Conservation (phyloP, 2,113 vertebrate species). For the Macrotis lagotis region DNA sequence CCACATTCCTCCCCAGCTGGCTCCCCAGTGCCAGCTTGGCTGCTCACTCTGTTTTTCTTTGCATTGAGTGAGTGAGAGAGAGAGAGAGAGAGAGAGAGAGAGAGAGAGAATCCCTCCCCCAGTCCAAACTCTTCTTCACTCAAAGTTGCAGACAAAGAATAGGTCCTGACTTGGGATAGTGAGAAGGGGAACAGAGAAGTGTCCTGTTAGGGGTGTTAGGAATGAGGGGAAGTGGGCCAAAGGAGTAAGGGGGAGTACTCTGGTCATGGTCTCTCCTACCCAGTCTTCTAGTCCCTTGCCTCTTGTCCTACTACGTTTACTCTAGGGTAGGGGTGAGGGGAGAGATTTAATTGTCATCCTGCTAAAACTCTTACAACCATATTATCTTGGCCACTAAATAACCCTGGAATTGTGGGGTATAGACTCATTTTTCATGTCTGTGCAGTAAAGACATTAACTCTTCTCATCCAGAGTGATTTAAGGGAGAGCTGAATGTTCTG, state of each 20-base stretch:
- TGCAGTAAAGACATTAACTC: not conserved
- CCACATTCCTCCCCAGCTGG: not conserved
- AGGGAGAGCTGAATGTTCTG: not conserved
- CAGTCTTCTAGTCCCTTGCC: not conserved
- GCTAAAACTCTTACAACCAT: not conserved
- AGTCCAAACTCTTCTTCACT: not conserved
- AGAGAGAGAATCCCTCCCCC: not conserved
- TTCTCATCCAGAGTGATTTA: not conserved
- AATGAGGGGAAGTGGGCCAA: not conserved
- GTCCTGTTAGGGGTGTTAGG: not conserved
- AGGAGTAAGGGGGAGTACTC: not conserved
- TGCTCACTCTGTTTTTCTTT: conserved; percentile 30
- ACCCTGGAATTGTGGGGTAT: not conserved
- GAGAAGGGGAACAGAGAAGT: not conserved
- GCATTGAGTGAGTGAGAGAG: not conserved
- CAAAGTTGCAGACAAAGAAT: not conserved
- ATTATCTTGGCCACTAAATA: not conserved
- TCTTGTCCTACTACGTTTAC: not conserved
- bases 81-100: not conserved
- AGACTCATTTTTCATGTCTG: not conserved
- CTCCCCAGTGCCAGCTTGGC: not conserved
- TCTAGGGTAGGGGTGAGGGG: not conserved
- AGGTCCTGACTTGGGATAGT: not conserved
- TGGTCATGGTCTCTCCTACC: not conserved
- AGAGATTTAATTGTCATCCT: not conserved